These are phyloP conservation scores for Pristionchus japonicus DNA, from an alignment of 2,888 invertebrate genomes.

Conservation along the genomic window DNA sequence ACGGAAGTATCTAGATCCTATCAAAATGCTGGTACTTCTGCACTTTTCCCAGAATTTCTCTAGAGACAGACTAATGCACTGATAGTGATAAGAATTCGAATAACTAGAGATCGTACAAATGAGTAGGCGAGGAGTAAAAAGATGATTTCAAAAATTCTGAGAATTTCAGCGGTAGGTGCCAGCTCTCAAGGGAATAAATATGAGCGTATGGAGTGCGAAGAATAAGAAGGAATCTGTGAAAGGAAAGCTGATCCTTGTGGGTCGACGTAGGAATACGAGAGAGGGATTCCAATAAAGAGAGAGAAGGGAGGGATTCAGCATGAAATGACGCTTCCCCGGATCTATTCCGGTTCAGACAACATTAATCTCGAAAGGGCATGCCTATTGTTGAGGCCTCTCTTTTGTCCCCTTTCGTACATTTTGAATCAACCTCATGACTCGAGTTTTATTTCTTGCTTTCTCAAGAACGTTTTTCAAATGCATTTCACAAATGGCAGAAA, in stretches of 20 bases:
- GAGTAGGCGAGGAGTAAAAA: too few relatives aligned
- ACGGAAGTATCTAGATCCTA: too few relatives aligned
- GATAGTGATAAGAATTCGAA: too few relatives aligned
- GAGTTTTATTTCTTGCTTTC: background rate
- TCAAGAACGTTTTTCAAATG: background rate
- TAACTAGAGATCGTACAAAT: too few relatives aligned
- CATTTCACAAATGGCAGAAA: background rate
- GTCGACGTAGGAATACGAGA: background rate
- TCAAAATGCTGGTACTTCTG: too few relatives aligned
- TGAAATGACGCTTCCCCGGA: background rate
- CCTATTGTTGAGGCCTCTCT: background rate
- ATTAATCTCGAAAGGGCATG: background rate
- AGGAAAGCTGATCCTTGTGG: background rate
- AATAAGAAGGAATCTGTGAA: background rate
- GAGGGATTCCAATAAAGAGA: background rate
- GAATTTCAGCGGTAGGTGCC: too few relatives aligned
- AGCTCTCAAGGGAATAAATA: background rate
- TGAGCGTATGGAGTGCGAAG: background rate
- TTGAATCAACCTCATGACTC: background rate
- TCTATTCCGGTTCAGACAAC: background rate
- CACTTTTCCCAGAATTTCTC: background rate
- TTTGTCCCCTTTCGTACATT: background rate
- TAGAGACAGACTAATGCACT: too few relatives aligned
- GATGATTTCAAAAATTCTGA: too few relatives aligned
- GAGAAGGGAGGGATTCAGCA: background rate